phyloP scores from a whole-genome alignment of 1,140 invertebrate genomes.

The Fopius arisanus region DNA sequence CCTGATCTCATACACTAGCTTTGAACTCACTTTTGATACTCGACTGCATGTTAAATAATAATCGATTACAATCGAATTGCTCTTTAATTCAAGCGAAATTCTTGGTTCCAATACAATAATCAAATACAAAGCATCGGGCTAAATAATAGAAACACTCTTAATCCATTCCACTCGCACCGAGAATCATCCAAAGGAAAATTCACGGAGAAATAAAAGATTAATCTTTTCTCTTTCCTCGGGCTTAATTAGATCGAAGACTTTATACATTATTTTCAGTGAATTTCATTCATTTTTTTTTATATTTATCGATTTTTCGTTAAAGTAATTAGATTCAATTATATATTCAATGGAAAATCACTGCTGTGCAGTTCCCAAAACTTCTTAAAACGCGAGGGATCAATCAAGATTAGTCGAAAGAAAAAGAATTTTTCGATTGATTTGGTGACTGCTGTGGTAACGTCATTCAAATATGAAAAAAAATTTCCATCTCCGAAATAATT shows the following conservation, averaged over 20 bases:
- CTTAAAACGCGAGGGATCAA: background rate
- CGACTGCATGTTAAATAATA: background rate
- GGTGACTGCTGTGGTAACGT: no score
- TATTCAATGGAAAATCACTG: background rate
- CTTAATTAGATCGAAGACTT: constrained; percentile 25
- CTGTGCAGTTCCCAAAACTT: background rate
- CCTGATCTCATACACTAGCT: no score
- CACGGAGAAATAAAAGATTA: background rate
- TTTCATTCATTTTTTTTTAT: constrained; percentile 24
- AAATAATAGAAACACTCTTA: constrained; percentile 18
- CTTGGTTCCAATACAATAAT: background rate
- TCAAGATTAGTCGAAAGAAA: background rate
- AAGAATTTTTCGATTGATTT: no score
- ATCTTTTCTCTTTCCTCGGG: background rate
- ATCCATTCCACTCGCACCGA: constrained; percentile 10
- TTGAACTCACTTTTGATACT: no score
- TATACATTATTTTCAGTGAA: constrained; percentile 32
- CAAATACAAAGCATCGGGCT: constrained; percentile 14
- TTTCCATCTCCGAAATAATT: no score
- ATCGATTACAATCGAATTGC: constrained; percentile 7
- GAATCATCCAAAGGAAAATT: background rate
- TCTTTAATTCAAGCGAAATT: constrained; percentile 21
- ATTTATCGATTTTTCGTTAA: constrained; percentile 9
- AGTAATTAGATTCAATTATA: background rate
- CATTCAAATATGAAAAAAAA: no score